Base-by-base conservation (phyloP, 2,888 invertebrate species). In the Noctua janthe region DNA sequence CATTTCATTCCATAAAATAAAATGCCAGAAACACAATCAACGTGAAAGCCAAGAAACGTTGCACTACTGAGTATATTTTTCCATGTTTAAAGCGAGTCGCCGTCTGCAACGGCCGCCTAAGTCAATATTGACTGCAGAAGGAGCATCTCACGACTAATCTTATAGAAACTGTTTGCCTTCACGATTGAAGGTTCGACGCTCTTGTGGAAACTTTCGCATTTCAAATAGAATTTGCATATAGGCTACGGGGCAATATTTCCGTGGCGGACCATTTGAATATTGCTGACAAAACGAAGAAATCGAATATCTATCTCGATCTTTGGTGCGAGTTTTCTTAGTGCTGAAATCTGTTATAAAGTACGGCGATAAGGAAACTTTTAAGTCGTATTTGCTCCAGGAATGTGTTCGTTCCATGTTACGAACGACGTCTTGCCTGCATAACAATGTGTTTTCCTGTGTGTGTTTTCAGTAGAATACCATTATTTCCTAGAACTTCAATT, bases 161-260 rank as follows among this genome's bases (percentile, higher is more conserved):
- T 95, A 95, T 96, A 95, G 95, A 96, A 95, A 95, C 94, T 96
- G 95, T 96, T 96, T 96, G 94, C 95, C 85, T 94, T 94, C 92
- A 89, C 94, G 95, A 95, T 95, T 95, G 95, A 95, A 94, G 95
- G 94, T 93, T 94, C 94, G 88, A 92, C 92, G 93, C 93, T 94
- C 94, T 93, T 93, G 92, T 90, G 93, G 94, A 94, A 96, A 96
- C 93, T 96, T 96, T 94, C 94, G 93, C 94, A 93, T 95, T 94
- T 94, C 95, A 95, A 95, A 96, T 93, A 94, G 92, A 94, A 96
- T 96, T 95, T 96, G 94, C 96, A 96, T 96, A 95, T 93, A 94
- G 95, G 94, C 94, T 93, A 95, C 93, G 94, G 92, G 90, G 95
- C 95, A 94, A 95, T 96, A 96, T 96, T 95, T 96, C 95, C 95